Conservation (phyloP, 2,888 invertebrate genomes). For the Nipponacmea schrenckii region DNA sequence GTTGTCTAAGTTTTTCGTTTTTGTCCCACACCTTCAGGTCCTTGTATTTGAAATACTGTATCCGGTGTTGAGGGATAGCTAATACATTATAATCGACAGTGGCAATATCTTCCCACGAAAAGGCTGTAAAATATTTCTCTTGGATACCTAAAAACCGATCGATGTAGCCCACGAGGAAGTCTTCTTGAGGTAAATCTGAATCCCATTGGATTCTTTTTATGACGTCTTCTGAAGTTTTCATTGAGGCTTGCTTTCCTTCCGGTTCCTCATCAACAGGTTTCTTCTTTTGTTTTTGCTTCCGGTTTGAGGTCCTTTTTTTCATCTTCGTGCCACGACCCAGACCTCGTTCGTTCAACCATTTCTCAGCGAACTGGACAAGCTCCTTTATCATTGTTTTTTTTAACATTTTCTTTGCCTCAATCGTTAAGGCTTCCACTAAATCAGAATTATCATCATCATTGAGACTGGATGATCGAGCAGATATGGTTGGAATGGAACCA, state of each 20-base stretch:
- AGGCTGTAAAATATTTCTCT: conserved; percentile 63
- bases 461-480: neutral
- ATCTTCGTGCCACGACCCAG: neutral
- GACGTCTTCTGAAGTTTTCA: conserved; percentile 68
- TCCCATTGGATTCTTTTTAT: conserved; percentile 67
- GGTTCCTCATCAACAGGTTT: conserved; percentile 9
- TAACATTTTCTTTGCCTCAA: neutral
- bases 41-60: conserved; percentile 68
- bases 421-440: neutral
- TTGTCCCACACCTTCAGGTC: conserved; percentile 67
- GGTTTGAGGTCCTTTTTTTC: neutral
- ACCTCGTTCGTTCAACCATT: conserved; percentile 10
- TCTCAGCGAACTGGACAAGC: neutral
- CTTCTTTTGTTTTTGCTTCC: conserved; percentile 17
- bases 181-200: conserved; percentile 46
- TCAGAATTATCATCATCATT: neutral
- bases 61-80: conserved; percentile 68
- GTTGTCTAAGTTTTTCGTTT: conserved; percentile 57
- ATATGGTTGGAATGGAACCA: neutral
- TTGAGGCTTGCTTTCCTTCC: conserved; percentile 36
- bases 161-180: conserved; percentile 65
- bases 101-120: conserved; percentile 66
- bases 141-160: conserved; percentile 67
- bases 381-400: neutral
- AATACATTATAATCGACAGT: conserved; percentile 60